These are phyloP conservation scores for Glaucidium brasilianum DNA, from an alignment of 2,113 vertebrate genomes.

Conservation along the genomic window DNA sequence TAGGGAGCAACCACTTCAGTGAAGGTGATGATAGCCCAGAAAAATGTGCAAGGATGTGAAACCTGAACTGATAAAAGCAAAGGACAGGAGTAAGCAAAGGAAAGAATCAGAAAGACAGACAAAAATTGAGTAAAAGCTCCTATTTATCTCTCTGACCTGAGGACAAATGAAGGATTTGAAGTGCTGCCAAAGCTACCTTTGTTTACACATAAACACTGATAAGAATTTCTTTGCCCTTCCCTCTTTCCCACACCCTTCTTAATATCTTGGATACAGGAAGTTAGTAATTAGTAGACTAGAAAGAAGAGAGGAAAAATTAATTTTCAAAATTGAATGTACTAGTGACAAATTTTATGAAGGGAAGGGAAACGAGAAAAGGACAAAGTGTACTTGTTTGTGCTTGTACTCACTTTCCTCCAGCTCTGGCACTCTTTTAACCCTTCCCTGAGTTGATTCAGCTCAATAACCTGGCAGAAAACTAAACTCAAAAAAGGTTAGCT, in stretches of 20 bases:
- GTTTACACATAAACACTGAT: background rate
- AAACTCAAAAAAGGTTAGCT: background rate
- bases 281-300: background rate
- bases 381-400: background rate
- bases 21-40: background rate
- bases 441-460: background rate
- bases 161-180: constrained; percentile 34
- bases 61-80: background rate
- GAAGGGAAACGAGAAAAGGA: background rate
- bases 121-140: background rate
- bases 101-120: background rate
- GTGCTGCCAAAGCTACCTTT: constrained; percentile 4
- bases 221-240: background rate
- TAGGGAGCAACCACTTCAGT: background rate
- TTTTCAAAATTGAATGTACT: background rate
- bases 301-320: background rate
- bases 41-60: background rate
- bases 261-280: background rate
- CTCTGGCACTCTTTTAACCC: background rate
- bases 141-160: background rate
- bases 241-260: background rate
- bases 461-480: background rate
- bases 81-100: background rate
- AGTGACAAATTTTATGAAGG: background rate
- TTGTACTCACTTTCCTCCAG: background rate